Conservation (phyloP, 2,797 vertebrate genomes). For the Molossus molossus region DNA sequence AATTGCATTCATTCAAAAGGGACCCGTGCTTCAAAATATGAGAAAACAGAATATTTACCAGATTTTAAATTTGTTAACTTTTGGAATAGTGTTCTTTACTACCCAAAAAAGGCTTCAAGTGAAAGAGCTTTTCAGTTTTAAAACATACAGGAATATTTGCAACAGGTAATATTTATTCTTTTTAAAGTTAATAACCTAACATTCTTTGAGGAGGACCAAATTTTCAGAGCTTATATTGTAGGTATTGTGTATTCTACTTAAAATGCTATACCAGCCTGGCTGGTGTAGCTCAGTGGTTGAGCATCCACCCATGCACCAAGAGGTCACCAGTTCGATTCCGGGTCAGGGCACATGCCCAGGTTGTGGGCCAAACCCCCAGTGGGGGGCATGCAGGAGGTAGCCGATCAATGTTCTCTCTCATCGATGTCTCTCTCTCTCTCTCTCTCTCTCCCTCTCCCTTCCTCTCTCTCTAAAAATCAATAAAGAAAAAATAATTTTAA, state of each 20-base stretch:
- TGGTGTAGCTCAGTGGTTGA: too few relatives aligned
- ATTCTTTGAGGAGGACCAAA: slow-evolving; percentile 16
- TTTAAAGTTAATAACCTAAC: slow-evolving; percentile 35
- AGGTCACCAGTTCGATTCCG: too few relatives aligned
- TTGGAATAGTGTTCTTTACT: neutral
- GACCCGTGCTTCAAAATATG: slow-evolving; percentile 47
- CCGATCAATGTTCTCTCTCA: too few relatives aligned
- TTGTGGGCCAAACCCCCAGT: too few relatives aligned
- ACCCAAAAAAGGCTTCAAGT: neutral
- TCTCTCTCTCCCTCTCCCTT: too few relatives aligned
- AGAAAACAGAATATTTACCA: slow-evolving; percentile 28
- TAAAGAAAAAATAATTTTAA: too few relatives aligned
- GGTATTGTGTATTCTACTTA: neutral
- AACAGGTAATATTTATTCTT: neutral
- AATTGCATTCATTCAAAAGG: slow-evolving; percentile 17
- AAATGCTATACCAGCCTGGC: neutral
- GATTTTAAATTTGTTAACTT: slow-evolving; percentile 1
- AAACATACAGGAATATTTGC: neutral
- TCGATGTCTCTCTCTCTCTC: too few relatives aligned
- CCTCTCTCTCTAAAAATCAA: too few relatives aligned
- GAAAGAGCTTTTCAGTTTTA: slow-evolving; percentile 21
- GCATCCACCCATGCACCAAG: too few relatives aligned
- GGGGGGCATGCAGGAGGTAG: too few relatives aligned
- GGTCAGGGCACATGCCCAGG: too few relatives aligned
- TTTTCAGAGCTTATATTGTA: neutral